Evolutionary conservation across 1,140 invertebrate species (phyloP).

Genomic region (Microplitis demolitor): DNA sequence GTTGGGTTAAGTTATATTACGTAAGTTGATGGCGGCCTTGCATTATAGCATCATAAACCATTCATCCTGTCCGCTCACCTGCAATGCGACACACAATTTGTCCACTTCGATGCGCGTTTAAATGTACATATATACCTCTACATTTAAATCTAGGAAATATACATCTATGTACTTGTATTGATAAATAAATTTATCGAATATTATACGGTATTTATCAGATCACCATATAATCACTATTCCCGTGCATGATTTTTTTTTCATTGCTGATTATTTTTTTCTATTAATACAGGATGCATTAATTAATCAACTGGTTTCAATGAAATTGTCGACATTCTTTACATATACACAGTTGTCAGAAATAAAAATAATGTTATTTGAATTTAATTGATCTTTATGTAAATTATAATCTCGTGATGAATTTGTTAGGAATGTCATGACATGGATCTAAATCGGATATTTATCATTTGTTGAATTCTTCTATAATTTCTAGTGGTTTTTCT

Average conservation of each 20-base stretch:
- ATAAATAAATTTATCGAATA: neutral
- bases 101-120: conserved; percentile 30
- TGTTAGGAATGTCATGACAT: too few relatives aligned
- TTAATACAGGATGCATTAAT: too few relatives aligned
- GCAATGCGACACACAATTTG: conserved; percentile 51
- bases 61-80: conserved; percentile 57
- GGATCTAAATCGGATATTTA: too few relatives aligned
- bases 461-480: too few relatives aligned
- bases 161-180: neutral
- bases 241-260: neutral
- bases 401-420: too few relatives aligned
- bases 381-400: too few relatives aligned
- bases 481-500: too few relatives aligned
- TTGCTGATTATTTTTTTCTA: too few relatives aligned
- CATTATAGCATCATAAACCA: conserved; percentile 56
- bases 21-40: conserved; percentile 49
- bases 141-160: neutral
- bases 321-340: too few relatives aligned
- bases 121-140: neutral
- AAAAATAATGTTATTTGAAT: too few relatives aligned
- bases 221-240: neutral
- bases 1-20: conserved; percentile 44
- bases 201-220: neutral
- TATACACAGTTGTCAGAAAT: too few relatives aligned
- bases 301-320: too few relatives aligned